Evolutionary conservation across 2,888 invertebrate species (phyloP).

Genomic region (Rhogogaster chlorosoma): DNA sequence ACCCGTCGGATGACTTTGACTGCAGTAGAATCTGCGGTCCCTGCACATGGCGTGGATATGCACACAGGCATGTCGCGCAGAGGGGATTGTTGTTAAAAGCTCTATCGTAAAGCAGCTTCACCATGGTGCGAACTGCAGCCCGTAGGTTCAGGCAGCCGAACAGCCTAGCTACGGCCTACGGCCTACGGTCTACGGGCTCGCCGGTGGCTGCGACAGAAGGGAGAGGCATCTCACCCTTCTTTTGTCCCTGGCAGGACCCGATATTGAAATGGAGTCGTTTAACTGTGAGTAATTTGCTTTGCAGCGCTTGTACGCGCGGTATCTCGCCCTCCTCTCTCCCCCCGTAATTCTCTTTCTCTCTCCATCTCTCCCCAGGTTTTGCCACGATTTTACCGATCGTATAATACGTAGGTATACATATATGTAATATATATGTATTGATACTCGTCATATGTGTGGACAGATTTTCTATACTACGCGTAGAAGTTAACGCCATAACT

Average conservation of each 20-base stretch:
- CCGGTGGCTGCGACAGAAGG: slow-evolving; percentile 65
- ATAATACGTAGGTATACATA: slow-evolving; percentile 2
- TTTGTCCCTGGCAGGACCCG: slow-evolving; percentile 80
- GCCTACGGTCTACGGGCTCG: slow-evolving; percentile 32
- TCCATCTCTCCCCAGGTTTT: slow-evolving; percentile 53
- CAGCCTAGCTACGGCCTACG: slow-evolving; percentile 27
- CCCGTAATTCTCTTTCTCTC: slow-evolving; percentile 61
- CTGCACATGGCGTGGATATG: neutral
- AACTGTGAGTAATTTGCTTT: slow-evolving; percentile 86
- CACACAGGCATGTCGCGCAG: neutral
- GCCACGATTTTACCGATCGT: slow-evolving; percentile 29
- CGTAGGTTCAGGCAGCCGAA: slow-evolving; percentile 20
- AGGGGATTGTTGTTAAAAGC: slow-evolving; percentile 32
- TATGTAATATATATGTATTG: neutral
- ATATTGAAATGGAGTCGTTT: slow-evolving; percentile 87
- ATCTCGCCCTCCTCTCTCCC: slow-evolving; percentile 68
- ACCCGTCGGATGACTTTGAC: slow-evolving; percentile 2
- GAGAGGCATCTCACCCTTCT: slow-evolving; percentile 80
- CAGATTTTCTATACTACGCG: neutral
- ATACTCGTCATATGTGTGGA: neutral
- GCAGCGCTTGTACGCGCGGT: slow-evolving; percentile 70
- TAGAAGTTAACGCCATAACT: neutral
- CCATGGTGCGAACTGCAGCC: slow-evolving; percentile 32
- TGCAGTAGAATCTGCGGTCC: neutral
- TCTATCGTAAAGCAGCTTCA: neutral